Percentiles rank a stretch among this genome's conserved stretches.
Evolutionary conservation across 2,888 invertebrate species (phyloP).

Genomic region (Unio pictorum): DNA sequence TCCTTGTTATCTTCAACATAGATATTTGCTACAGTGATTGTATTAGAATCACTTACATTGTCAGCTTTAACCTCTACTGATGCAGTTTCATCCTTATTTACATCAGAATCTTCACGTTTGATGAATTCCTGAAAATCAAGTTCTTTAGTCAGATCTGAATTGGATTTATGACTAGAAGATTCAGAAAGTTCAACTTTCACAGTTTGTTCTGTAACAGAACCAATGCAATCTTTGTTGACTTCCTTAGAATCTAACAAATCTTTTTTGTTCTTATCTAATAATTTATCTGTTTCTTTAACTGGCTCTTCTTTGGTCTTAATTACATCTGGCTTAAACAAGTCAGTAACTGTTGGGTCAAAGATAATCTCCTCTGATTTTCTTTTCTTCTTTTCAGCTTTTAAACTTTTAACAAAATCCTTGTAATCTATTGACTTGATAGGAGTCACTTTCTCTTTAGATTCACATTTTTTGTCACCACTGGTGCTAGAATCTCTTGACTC

Average conservation of each 20-base stretch:
- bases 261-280: background rate
- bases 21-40: too few species aligned
- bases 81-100: background rate
- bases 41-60: background rate
- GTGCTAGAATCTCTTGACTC: slow-evolving; percentile 7
- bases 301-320: slow-evolving; percentile 8
- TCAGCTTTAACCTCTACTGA: slow-evolving; percentile 1
- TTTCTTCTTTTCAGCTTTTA: slow-evolving; percentile 39
- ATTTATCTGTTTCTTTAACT: slow-evolving; percentile 13
- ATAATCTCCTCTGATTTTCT: slow-evolving; percentile 48
- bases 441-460: slow-evolving; percentile 18
- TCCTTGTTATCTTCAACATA: too few species aligned
- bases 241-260: background rate
- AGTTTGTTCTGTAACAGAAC: background rate
- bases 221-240: background rate
- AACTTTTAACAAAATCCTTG: background rate
- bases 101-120: background rate
- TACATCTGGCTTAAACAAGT: slow-evolving; percentile 63
- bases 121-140: background rate
- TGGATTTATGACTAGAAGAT: slow-evolving; percentile 1
- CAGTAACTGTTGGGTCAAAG: slow-evolving; percentile 53
- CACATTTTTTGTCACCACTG: slow-evolving; percentile 8
- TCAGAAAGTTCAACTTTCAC: background rate
- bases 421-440: too few species aligned
- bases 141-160: slow-evolving; percentile 2